phyloP scores from a whole-genome alignment of 2,888 invertebrate genomes.

The Pomacea canaliculata region DNA sequence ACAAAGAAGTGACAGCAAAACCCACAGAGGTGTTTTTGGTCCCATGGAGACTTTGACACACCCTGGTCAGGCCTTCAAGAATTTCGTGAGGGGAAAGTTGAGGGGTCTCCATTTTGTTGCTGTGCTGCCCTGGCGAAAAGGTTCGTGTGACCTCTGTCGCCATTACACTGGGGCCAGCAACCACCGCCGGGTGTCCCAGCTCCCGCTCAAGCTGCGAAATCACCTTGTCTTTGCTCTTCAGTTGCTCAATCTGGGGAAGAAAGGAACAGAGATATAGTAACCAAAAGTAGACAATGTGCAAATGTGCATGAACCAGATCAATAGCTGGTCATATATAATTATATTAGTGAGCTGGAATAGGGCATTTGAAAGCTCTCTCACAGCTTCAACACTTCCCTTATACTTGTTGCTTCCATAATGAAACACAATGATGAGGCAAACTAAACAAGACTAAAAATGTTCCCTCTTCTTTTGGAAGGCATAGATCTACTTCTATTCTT shows the following conservation, averaged over 20 bases:
- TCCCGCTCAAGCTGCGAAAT: slow-evolving; percentile 49
- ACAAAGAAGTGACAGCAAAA: not conserved
- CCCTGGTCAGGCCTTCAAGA: slow-evolving; percentile 20
- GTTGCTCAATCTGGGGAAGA: slow-evolving; percentile 44
- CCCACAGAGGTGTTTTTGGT: slow-evolving; percentile 21
- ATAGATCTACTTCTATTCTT: too few relatives aligned
- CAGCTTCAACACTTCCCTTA: too few relatives aligned
- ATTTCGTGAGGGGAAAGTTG: slow-evolving; percentile 22
- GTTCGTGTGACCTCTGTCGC: slow-evolving; percentile 21
- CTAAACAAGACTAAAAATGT: too few relatives aligned
- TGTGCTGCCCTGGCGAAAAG: slow-evolving; percentile 17
- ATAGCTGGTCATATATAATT: too few relatives aligned
- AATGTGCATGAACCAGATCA: too few relatives aligned
- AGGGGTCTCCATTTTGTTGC: slow-evolving; percentile 26
- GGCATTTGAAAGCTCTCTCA: too few relatives aligned
- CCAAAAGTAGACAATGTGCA: too few relatives aligned
- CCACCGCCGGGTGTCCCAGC: slow-evolving; percentile 42
- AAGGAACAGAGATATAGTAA: not conserved
- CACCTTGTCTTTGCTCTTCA: slow-evolving; percentile 47
- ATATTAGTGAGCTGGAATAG: too few relatives aligned
- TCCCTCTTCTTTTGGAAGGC: too few relatives aligned
- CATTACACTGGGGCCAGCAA: slow-evolving; percentile 29
- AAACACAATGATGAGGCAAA: too few relatives aligned
- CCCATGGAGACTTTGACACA: slow-evolving; percentile 21
- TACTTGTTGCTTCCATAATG: too few relatives aligned